These are phyloP conservation scores for Marmota monax DNA, from an alignment of 2,113 vertebrate genomes.

Conservation along the genomic window DNA sequence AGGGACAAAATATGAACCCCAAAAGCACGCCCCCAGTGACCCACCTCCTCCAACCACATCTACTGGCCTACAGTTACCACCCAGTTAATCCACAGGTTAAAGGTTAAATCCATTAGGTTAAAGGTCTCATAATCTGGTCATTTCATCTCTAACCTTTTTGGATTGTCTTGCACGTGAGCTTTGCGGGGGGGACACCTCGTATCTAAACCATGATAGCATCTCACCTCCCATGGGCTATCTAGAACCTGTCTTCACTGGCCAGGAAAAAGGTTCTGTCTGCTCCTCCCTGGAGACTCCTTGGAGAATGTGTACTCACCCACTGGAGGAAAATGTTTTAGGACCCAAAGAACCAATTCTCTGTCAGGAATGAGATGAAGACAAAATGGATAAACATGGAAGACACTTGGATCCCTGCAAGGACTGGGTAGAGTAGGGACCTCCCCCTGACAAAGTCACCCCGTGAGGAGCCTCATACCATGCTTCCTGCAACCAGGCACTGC, in stretches of 20 bases:
- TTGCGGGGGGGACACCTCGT: no score
- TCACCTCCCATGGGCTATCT: not conserved
- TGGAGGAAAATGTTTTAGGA: not conserved
- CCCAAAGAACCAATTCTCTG: not conserved
- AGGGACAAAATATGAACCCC: no score
- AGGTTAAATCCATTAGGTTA: no score
- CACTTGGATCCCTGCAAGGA: not conserved
- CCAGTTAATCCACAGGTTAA: no score
- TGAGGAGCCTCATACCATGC: not conserved
- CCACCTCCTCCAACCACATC: no score
- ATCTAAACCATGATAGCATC: not conserved
- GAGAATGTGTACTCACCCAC: not conserved
- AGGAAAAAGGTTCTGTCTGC: not conserved
- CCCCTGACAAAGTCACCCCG: rapidly evolving
- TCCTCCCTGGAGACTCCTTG: not conserved
- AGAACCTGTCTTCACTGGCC: not conserved
- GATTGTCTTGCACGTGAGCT: no score
- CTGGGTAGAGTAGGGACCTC: not conserved
- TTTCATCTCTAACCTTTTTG: no score
- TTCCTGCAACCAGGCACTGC: not conserved
- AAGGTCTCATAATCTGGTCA: no score
- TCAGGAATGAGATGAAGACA: not conserved
- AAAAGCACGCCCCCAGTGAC: no score
- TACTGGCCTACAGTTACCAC: no score
- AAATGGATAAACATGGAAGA: not conserved